These are phyloP conservation scores for Pteropus rufus DNA, from an alignment of 2,797 vertebrate genomes.

Conservation along the genomic window DNA sequence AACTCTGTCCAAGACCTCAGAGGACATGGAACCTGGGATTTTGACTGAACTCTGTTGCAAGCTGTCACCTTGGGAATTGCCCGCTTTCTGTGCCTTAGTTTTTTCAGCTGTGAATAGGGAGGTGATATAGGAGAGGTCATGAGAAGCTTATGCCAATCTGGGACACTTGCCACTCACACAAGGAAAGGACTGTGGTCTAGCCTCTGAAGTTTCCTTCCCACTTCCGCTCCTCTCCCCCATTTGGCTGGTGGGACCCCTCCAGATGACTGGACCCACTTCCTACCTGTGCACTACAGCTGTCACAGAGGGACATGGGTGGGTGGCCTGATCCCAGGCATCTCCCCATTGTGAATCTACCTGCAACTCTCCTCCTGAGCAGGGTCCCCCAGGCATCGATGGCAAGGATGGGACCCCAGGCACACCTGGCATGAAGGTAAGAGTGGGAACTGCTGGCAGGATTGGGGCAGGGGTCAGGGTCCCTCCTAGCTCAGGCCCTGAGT, in stretches of 20 bases:
- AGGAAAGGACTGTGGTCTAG: not conserved
- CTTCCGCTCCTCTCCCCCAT: not conserved
- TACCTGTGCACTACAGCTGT: not conserved
- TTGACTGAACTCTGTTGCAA: not conserved
- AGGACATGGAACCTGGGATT: not conserved
- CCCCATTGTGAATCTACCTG: not conserved
- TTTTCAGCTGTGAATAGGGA: not conserved
- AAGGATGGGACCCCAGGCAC: slow-evolving; percentile 95
- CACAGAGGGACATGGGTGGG: not conserved
- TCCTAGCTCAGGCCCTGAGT: not conserved
- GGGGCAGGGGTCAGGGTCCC: not conserved
- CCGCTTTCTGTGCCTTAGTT: not conserved
- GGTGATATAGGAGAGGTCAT: not conserved
- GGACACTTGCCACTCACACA: not conserved
- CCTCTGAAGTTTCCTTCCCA: not conserved
- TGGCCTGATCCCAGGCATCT: not conserved
- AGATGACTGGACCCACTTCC: not conserved
- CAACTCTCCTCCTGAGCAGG: slow-evolving; percentile 81
- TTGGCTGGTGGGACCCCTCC: not conserved
- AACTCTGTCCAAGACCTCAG: not conserved
- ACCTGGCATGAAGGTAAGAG: slow-evolving; percentile 92
- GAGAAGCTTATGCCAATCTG: not conserved
- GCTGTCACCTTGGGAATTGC: not conserved
- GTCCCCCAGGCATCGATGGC: slow-evolving; percentile 95
- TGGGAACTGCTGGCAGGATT: not conserved